phyloP scores from a whole-genome alignment of 2,113 vertebrate genomes.

The Melanocharis versteri region DNA sequence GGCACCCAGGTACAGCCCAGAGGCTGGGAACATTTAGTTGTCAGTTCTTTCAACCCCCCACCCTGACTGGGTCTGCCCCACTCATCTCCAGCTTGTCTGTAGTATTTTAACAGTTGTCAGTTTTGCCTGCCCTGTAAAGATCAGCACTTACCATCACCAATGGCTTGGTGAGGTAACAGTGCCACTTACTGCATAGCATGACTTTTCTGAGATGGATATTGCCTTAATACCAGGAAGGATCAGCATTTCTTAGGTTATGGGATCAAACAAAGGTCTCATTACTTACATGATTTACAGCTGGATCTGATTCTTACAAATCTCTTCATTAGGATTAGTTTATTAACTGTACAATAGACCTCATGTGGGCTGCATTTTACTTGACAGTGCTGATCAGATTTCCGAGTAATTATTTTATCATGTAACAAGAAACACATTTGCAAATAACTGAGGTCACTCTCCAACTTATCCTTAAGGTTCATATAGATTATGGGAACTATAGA shows the following conservation, averaged over 20 bases:
- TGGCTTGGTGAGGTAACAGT: background rate
- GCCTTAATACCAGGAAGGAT: background rate
- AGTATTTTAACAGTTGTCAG: background rate
- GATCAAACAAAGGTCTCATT: background rate
- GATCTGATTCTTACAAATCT: background rate
- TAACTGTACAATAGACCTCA: background rate
- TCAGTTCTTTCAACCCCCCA: background rate
- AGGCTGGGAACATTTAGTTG: background rate
- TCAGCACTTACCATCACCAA: background rate
- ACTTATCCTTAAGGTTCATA: background rate
- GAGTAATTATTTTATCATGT: background rate
- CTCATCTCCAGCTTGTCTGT: background rate
- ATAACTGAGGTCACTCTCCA: constrained; percentile 3
- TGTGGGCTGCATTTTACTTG: background rate
- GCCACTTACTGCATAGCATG: background rate
- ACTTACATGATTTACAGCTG: background rate
- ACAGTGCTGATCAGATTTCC: background rate
- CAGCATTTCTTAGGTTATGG: background rate
- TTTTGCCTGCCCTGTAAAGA: background rate
- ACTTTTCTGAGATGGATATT: background rate
- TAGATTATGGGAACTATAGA: background rate
- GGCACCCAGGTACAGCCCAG: constrained; percentile 77
- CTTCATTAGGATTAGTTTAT: background rate
- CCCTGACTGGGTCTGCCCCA: background rate
- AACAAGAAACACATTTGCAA: constrained; percentile 9